Base-by-base conservation (phyloP, 2,113 vertebrate species). In the Manacus vitellinus region DNA sequence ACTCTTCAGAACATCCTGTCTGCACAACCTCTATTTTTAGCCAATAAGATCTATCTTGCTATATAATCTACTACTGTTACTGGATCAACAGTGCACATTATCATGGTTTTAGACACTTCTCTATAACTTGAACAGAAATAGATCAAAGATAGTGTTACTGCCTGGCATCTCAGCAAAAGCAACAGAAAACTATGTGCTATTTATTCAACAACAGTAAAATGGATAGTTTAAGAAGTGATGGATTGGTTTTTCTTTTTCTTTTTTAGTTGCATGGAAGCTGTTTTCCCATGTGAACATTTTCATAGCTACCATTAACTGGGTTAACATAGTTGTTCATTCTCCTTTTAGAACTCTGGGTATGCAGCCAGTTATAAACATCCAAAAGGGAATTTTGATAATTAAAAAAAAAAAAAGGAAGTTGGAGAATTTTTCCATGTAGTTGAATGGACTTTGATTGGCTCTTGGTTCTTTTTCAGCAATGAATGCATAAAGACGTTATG, bases 11-110 rank as follows among this genome's bases (percentile, higher is more conserved):
- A 76, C 62, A 94, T 89, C 73, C 56, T 94, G 86, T 92, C 86
- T 95, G 49, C n/a, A 68, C 76, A 93, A 15, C 41, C 46, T 39
- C 73, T 95, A 68, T 89, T 92, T 96, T 96, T 94, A 95, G 66
- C 51, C 44, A 65, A 31, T 85, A 92, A 93, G 65, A 89, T 94
- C 80, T 43, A 92, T 92, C 58, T 78, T 91, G 80, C 80, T 86
- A 25, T 91, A 70, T 85, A 68, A 87, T 92, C 68, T 75, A 85
- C 76, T 91, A 49, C 80, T 87, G 56, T 92, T 94, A 76, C 58
- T 87, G 80, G 86, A 95, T 96, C 94, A 95, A 94, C 95, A 94
- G 70, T 73, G 73, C 58, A 91, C 70, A 91, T 96, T 96, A 75
- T 84, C 83, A 35, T 86, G 71, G 76, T 49, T 95, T 91, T 86